Evolutionary conservation across 2,113 vertebrate species (phyloP).

Genomic region (Protobothrops mucrosquamatus): DNA sequence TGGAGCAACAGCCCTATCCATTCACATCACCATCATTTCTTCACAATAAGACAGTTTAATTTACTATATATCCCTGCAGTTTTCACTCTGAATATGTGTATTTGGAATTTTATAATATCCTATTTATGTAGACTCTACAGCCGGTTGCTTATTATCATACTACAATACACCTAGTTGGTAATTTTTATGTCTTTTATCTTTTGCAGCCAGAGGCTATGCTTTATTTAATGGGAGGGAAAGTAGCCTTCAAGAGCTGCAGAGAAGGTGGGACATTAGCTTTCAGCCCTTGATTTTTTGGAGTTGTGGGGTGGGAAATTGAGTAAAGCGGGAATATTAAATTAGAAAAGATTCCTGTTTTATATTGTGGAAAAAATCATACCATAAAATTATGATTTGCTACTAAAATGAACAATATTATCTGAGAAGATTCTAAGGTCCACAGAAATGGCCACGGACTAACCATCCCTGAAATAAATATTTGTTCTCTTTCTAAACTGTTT

Average conservation of each 20-base stretch:
- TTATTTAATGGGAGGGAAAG: neutral
- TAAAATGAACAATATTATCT: neutral
- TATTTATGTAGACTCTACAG: neutral
- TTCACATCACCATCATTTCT: too few relatives aligned
- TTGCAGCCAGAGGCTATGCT: neutral
- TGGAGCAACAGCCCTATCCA: neutral
- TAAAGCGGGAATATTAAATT: neutral
- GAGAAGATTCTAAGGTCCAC: neutral
- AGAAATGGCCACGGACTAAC: neutral
- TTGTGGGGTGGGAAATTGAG: neutral
- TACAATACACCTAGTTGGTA: neutral
- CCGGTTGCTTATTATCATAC: neutral
- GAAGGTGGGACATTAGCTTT: neutral
- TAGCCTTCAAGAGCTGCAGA: neutral
- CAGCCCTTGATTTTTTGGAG: neutral
- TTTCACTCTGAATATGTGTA: neutral
- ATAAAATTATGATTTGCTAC: neutral
- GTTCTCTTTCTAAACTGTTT: neutral
- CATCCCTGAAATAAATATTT: neutral
- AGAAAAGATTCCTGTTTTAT: neutral
- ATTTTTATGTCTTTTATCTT: neutral
- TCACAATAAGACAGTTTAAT: neutral
- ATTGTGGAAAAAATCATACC: neutral
- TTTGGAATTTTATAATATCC: neutral
- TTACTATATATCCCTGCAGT: neutral